Evolutionary conservation across 2,888 invertebrate genomes (phyloP).

Genomic region (Agrotis puta): DNA sequence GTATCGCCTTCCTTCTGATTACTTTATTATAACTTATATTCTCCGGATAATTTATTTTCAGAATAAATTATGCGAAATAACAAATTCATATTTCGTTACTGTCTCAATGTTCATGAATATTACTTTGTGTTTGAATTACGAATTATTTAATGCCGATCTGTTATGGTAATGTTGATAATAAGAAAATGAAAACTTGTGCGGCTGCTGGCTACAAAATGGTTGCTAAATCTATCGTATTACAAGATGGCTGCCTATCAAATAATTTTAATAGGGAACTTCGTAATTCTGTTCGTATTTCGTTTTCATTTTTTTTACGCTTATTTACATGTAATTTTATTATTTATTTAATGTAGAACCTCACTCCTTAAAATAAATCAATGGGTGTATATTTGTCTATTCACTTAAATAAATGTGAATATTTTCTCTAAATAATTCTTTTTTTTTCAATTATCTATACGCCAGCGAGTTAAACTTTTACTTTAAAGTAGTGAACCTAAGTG

Average conservation of each 20-base stretch:
- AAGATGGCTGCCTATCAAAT: constrained; percentile 30
- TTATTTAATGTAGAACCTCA: neutral
- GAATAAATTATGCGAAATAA: constrained; percentile 34
- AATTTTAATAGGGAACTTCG: constrained; percentile 44
- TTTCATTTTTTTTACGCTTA: neutral
- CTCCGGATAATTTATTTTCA: constrained; percentile 19
- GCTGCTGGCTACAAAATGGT: constrained; percentile 36
- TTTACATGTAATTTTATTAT: neutral
- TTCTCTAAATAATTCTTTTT: too few species aligned
- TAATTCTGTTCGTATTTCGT: constrained; percentile 21
- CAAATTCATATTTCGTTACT: constrained; percentile 34
- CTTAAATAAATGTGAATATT: too few species aligned
- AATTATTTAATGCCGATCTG: constrained; percentile 53
- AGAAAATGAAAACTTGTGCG: constrained; percentile 45
- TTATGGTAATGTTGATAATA: constrained; percentile 57
- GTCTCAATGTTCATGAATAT: constrained; percentile 55
- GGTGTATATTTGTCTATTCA: too few species aligned
- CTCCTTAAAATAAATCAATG: neutral
- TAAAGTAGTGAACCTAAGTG: too few species aligned
- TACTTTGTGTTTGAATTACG: constrained; percentile 54
- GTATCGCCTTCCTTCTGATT: constrained; percentile 25
- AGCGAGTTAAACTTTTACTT: too few species aligned
- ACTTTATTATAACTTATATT: constrained; percentile 18
- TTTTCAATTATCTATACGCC: too few species aligned
- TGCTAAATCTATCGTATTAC: constrained; percentile 30